Conservation (phyloP, 2,888 invertebrate genomes). For the Dryadula phaetusa region DNA sequence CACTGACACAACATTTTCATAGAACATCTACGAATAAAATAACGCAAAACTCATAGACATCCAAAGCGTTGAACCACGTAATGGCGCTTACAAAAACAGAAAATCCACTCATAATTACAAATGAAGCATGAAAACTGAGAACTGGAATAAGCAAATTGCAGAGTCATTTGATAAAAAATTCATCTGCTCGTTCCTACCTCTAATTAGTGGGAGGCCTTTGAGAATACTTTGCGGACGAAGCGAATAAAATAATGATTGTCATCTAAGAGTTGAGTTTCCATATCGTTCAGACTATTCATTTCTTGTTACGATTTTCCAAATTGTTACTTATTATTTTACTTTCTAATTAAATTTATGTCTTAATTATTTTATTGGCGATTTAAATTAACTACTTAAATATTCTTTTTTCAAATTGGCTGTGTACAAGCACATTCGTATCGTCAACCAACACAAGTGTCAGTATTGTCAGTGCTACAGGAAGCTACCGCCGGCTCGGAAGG, state of each 20-base stretch:
- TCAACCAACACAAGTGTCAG: too few species aligned
- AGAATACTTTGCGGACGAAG: conserved; percentile 25
- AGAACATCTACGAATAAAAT: not conserved
- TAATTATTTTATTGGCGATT: too few species aligned
- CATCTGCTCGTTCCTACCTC: conserved; percentile 16
- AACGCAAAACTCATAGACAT: not conserved
- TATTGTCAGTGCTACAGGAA: too few species aligned
- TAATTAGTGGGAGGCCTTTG: conserved; percentile 26
- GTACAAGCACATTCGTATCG: too few species aligned
- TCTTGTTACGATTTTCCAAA: conserved; percentile 1
- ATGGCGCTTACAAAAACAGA: not conserved
- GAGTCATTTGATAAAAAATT: conserved; percentile 25
- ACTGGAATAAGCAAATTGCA: conserved; percentile 22
- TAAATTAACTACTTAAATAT: too few species aligned
- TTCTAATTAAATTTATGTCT: not conserved
- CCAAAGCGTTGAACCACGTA: not conserved
- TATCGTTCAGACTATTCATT: not conserved
- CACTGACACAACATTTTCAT: too few species aligned
- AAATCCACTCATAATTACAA: conserved; percentile 5
- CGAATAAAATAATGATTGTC: conserved; percentile 21
- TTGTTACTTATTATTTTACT: not conserved
- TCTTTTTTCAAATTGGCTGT: too few species aligned
- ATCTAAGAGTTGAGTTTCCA: conserved; percentile 4
- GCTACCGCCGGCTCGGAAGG: too few species aligned
- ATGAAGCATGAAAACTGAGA: conserved; percentile 21